Percentiles rank a stretch among this genome's conserved stretches.
Evolutionary conservation across 2,113 vertebrate genomes (phyloP).

Genomic region (Phrynosoma platyrhinos): DNA sequence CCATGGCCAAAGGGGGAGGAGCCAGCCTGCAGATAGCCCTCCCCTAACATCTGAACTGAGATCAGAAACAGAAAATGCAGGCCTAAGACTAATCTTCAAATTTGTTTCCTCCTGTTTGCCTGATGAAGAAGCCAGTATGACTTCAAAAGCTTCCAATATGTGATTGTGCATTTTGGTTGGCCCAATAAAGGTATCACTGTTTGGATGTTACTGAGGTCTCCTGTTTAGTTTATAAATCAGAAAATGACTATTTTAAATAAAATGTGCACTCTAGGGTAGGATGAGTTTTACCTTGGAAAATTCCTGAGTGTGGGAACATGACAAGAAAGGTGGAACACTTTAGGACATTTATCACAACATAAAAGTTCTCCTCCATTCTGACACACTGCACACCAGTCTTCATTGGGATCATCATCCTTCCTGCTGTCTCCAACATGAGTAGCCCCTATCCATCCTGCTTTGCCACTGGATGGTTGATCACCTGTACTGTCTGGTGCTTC

Average conservation of each 20-base stretch:
- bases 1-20: too few relatives aligned
- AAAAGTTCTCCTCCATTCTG: constrained; percentile 86
- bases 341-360: constrained; percentile 86
- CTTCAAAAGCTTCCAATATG: too few relatives aligned
- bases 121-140: too few relatives aligned
- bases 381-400: constrained; percentile 87
- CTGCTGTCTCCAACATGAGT: constrained; percentile 71
- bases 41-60: too few relatives aligned
- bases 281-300: constrained; percentile 81
- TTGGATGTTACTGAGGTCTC: not conserved
- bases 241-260: not conserved
- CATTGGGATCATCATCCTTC: constrained; percentile 87
- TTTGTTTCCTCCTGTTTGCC: too few relatives aligned
- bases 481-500: constrained; percentile 85
- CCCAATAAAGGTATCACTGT: too few relatives aligned
- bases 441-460: constrained; percentile 70
- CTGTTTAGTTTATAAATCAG: not conserved
- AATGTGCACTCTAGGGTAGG: not conserved
- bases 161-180: too few relatives aligned
- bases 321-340: constrained; percentile 86
- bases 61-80: too few relatives aligned
- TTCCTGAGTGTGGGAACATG: constrained; percentile 82
- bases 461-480: constrained; percentile 69
- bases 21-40: too few relatives aligned
- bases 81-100: too few relatives aligned